Percentiles rank a stretch among this genome's conserved stretches.
These are phyloP conservation scores for Psittacula derbiana DNA, from an alignment of 2,797 vertebrate genomes.

Conservation along the genomic window DNA sequence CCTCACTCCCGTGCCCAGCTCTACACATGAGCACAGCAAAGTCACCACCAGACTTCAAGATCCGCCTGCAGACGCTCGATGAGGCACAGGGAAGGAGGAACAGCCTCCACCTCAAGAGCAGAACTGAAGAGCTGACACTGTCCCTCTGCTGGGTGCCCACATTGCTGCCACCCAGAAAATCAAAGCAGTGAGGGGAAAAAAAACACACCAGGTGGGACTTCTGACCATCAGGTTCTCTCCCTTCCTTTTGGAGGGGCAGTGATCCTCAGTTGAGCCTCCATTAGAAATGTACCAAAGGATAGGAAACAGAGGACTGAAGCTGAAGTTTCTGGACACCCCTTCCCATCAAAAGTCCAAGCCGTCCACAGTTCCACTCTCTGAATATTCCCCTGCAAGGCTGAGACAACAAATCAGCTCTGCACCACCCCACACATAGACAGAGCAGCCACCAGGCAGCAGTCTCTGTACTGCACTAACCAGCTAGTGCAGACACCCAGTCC, in stretches of 20 bases:
- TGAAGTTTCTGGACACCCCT: neutral
- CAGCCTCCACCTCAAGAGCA: neutral
- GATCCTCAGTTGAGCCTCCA: neutral
- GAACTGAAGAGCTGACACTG: neutral
- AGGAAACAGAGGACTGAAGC: neutral
- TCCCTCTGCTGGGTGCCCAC: neutral
- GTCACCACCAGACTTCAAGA: neutral
- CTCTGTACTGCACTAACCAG: fast-evolving
- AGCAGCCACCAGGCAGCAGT: neutral
- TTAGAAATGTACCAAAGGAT: neutral
- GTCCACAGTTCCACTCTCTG: neutral
- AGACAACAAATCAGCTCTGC: neutral
- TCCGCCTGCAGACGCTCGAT: neutral
- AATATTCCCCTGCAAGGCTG: neutral
- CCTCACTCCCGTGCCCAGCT: neutral
- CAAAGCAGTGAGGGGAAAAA: neutral
- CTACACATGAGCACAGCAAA: neutral
- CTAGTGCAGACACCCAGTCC: neutral
- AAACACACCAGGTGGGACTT: fast-evolving
- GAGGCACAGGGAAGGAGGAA: neutral
- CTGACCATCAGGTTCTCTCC: neutral
- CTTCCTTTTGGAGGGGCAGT: neutral
- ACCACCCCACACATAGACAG: neutral
- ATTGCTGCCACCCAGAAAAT: neutral
- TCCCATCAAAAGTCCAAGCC: neutral